phyloP scores from a whole-genome alignment of 2,113 vertebrate genomes.

The Prionailurus bengalensis region DNA sequence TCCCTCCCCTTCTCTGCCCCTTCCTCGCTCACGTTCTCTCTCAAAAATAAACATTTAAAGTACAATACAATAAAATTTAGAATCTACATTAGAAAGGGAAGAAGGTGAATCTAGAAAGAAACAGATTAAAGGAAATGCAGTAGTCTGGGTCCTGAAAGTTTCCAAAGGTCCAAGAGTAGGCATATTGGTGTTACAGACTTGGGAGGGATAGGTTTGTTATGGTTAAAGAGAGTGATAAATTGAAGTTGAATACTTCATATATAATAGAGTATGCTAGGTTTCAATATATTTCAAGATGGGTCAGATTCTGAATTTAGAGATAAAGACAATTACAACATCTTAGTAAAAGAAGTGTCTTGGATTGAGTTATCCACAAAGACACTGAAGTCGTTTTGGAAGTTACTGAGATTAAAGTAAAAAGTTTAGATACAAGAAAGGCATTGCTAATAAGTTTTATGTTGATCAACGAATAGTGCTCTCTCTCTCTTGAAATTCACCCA shows the following conservation, averaged over 20 bases:
- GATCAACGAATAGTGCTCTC: background rate
- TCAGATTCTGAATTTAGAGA: background rate
- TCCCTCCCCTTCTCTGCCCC: too few species aligned
- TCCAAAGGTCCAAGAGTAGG: background rate
- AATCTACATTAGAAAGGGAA: background rate
- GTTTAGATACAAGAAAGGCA: background rate
- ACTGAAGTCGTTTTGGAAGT: background rate
- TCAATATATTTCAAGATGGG: background rate
- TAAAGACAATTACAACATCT: background rate
- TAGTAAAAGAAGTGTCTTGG: background rate
- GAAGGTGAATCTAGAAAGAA: background rate
- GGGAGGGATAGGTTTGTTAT: background rate
- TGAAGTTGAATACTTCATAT: slow-evolving; percentile 15
- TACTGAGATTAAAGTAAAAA: slow-evolving; percentile 2
- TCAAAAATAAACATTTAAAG: too few species aligned
- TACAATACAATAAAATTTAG: background rate
- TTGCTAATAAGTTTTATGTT: background rate
- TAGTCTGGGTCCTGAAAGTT: background rate
- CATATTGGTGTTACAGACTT: background rate
- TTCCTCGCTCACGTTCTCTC: too few species aligned
- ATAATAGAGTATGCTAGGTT: background rate
- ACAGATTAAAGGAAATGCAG: background rate
- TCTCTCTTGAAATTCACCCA: background rate
- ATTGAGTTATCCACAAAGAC: background rate
- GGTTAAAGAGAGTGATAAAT: background rate